Base-by-base conservation (phyloP, 2,113 vertebrate species). In the Progne subis region DNA sequence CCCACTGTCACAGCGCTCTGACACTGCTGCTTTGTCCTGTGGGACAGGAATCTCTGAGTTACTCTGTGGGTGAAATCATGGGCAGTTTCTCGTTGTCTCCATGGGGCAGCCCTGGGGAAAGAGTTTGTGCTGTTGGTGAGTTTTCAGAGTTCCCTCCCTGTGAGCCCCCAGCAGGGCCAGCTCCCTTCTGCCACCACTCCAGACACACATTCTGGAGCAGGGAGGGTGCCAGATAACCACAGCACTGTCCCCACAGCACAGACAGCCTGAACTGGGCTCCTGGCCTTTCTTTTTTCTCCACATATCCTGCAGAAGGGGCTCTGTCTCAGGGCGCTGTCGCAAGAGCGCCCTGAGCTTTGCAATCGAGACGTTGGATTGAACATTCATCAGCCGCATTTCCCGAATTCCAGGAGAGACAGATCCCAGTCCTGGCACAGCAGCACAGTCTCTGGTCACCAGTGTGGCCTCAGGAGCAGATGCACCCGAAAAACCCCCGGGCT, bases 391-490 rank as follows among this genome's bases (percentile, higher is more conserved):
- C 44, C 0, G 2, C 94, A 90, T 95, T 95, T 85, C 88, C 92
- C 78, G 9, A 16, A 95, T 95, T 94, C 92, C 95, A 69, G 43
- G 37, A 80, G 85, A 92, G 82, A 59, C 79, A 47, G 78, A 79
- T 94, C 61, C 74, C 16, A 28, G 24, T 32, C 47, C 59, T 93
- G 79, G 92, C 75, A 49, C 16, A 7, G 52, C 70, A 88, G 1
- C 67, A 7, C 69, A 61, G 26, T 26, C 82, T 79, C 90, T 59
- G 60, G 26, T 75, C 87, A 31, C 31, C 79, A 56, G 44, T 1
- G 43, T 74, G 88, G 81, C 81, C 88, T 52, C 79, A 44, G 0
- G 0, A 55, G 34, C 64, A 78, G 60, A 81, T 9, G 39, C 5
- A 29, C 78, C 52, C 6, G 0, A 59, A 74, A 75, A 55, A 39